Evolutionary conservation across 2,888 invertebrate genomes (phyloP).

Genomic region (Ectropis crepuscularia): DNA sequence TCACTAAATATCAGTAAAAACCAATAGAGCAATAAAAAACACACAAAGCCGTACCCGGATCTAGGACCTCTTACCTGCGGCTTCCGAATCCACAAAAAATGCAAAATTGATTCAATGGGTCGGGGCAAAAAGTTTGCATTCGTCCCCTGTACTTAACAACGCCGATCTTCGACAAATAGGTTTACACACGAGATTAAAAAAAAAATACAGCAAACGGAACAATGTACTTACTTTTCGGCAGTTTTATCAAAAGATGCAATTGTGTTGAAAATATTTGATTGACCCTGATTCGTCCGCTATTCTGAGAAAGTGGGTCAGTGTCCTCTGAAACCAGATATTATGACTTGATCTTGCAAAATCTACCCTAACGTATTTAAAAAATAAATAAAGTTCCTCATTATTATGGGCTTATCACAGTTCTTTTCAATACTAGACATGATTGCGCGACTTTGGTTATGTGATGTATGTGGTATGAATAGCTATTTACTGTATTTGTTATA

Average conservation of each 20-base stretch:
- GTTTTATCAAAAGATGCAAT: conserved; percentile 29
- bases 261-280: conserved; percentile 32
- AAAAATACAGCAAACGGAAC: conserved; percentile 43
- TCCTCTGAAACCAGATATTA: conserved; percentile 3
- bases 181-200: conserved; percentile 75
- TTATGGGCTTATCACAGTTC: too few relatives aligned
- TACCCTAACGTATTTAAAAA: background rate
- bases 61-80: conserved; percentile 81
- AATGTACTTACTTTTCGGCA: conserved; percentile 27
- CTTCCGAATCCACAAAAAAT: conserved; percentile 82
- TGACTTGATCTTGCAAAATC: background rate
- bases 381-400: too few relatives aligned
- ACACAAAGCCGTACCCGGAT: conserved; percentile 75
- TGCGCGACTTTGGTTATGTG: too few relatives aligned
- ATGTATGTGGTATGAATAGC: too few relatives aligned
- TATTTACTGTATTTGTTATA: too few relatives aligned
- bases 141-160: conserved; percentile 76
- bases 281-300: conserved; percentile 27
- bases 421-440: too few relatives aligned
- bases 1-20: conserved; percentile 60
- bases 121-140: conserved; percentile 69
- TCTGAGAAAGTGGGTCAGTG: conserved; percentile 40
- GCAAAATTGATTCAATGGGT: conserved; percentile 76
- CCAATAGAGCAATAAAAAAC: conserved; percentile 57
- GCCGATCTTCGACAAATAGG: conserved; percentile 78